Base-by-base conservation (phyloP, 2,888 invertebrate genomes). In the Drosophila incognita region DNA sequence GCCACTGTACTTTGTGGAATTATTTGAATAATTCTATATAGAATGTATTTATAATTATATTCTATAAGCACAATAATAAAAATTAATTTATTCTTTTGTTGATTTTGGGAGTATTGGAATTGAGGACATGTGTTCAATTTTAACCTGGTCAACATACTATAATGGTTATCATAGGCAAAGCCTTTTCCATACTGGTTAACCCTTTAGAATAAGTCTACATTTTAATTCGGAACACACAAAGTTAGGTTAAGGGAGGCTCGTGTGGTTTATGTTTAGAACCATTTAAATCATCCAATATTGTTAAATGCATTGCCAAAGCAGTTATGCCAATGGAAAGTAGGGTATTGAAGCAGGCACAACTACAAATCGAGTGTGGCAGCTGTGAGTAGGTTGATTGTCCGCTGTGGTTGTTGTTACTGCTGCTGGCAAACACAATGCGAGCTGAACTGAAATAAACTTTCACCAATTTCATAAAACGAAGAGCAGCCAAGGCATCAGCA, bases 391-490 rank as follows among this genome's bases (percentile, higher is more conserved):
- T 87, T 81, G 76, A 58, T 69, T 31, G 33, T 56, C 63, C 48
- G 31, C 57, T 64, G 75, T 74, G 57, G 70, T 56, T 59, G 61
- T 36, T 69, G 56, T 24, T 66, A 69, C 57, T 69, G 88, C 72
- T 78, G 81, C 60, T 74, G 74, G 81, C 83, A 81, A 81, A 75
- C 71, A 87, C 87, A 86, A 86, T 87, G 62, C 74, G 62, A 81
- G 71, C 74, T 74, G 74, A 61, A 67, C 87, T 76, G 69, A 86
- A 82, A 82, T 81, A 81, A 88, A 90, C 89, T 90, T 90, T 90
- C 89, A 89, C 89, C 89, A 81, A 83, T 90, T 90, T 90, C 82
- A 82, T 76, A 82, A 83, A 83, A 65, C 81, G 46, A 78, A 74
- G 62, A 73, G 82, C 65, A 78, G 67, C 61, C 59, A 61, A 68